Conservation (phyloP, 2,888 invertebrate species). For the Thyatira batis region DNA sequence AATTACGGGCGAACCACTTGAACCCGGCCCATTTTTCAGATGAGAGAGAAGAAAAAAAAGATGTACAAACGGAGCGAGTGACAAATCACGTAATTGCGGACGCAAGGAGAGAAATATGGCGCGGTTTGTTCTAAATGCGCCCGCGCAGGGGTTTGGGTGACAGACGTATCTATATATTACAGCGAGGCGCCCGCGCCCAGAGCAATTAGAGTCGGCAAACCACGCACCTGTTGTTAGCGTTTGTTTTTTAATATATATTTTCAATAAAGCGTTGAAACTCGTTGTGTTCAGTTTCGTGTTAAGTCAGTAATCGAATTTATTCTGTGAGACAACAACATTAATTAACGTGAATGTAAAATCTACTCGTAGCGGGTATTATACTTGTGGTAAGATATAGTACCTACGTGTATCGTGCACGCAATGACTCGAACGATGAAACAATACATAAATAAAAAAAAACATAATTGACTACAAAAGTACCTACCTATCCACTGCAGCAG, state of each 20-base stretch:
- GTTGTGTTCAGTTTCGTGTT: background rate
- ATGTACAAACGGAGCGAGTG: constrained; percentile 57
- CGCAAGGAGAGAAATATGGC: constrained; percentile 78
- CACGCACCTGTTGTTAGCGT: constrained; percentile 42
- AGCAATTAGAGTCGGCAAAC: constrained; percentile 54
- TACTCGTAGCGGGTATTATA: background rate
- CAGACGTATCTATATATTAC: constrained; percentile 58
- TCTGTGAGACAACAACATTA: background rate
- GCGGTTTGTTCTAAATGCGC: constrained; percentile 76
- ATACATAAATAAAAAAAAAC: too few species aligned
- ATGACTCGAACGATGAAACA: too few species aligned
- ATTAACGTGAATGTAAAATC: background rate
- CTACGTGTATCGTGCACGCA: too few species aligned
- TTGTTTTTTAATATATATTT: constrained; percentile 27
- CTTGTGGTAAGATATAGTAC: too few species aligned
- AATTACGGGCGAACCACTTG: constrained; percentile 67
- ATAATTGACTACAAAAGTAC: too few species aligned
- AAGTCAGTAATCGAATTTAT: background rate
- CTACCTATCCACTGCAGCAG: too few species aligned
- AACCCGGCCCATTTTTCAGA: constrained; percentile 72
- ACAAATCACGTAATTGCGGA: constrained; percentile 81
- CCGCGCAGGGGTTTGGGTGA: constrained; percentile 54
- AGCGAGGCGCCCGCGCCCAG: constrained; percentile 42
- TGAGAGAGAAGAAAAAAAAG: constrained; percentile 54
- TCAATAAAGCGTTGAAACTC: background rate